These are phyloP conservation scores for Ageneiosus marmoratus DNA, from an alignment of 2,113 vertebrate genomes.

Conservation along the genomic window DNA sequence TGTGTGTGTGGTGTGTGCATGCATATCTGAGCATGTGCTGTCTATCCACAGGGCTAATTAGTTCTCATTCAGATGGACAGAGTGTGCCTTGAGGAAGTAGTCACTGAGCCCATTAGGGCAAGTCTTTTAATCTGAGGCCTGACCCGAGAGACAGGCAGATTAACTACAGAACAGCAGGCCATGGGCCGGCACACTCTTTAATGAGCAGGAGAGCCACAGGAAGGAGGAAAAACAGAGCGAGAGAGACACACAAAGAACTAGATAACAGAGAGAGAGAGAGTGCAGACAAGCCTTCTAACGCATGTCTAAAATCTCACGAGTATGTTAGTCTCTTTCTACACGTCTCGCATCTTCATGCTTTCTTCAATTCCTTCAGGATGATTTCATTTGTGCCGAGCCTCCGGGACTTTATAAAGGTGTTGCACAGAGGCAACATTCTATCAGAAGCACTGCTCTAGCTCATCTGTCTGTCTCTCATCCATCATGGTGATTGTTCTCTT, in stretches of 20 bases:
- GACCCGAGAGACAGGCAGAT: constrained; percentile 52
- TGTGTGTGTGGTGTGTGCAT: constrained; percentile 16
- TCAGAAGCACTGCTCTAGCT: constrained; percentile 17
- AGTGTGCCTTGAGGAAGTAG: constrained; percentile 37
- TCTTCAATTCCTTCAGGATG: constrained; percentile 7
- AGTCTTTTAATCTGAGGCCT: constrained; percentile 50
- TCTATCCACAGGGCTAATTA: constrained; percentile 51
- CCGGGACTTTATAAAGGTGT: constrained; percentile 17
- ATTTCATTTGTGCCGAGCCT: constrained; percentile 22
- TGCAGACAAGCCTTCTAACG: background rate
- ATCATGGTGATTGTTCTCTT: constrained; percentile 36
- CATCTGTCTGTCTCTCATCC: constrained; percentile 40
- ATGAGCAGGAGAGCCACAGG: constrained; percentile 28
- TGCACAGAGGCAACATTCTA: background rate
- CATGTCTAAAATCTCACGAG: constrained; percentile 7
- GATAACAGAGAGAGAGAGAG: background rate
- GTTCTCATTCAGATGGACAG: constrained; percentile 46
- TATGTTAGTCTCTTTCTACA: constrained; percentile 6
- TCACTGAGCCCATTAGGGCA: constrained; percentile 48
- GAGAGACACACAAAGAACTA: background rate
- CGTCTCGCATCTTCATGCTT: background rate
- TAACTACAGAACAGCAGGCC: constrained; percentile 45
- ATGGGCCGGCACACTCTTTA: constrained; percentile 31
- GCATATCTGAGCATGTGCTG: constrained; percentile 22
- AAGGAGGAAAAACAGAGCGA: constrained; percentile 2